Conservation (phyloP, 1,140 invertebrate species). For the Drosophila athabasca region DNA sequence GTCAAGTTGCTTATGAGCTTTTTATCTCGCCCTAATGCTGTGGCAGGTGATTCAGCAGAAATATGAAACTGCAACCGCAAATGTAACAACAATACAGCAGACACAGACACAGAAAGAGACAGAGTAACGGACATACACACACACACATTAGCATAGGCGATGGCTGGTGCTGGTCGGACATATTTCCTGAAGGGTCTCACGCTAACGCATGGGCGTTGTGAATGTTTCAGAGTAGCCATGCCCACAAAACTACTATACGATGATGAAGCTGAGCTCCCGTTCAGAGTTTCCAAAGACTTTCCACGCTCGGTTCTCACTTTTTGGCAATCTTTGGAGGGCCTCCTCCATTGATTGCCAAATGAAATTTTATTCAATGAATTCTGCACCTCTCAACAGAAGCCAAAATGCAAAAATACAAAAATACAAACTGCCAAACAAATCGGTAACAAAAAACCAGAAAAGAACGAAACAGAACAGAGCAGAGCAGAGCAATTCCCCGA, state of each 20-base stretch:
- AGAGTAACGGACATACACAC: no score
- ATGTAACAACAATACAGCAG: conserved; percentile 16
- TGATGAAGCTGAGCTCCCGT: no score
- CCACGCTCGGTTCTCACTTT: no score
- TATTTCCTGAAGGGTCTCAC: conserved; percentile 7
- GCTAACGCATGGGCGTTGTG: conserved; percentile 49
- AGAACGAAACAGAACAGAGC: background rate
- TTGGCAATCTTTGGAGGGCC: no score
- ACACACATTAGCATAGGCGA: no score
- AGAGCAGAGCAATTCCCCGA: conserved; percentile 25
- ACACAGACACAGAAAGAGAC: background rate
- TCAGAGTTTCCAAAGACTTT: no score
- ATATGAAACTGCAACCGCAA: conserved; percentile 27
- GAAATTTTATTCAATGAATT: no score
- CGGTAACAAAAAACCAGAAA: conserved; percentile 26
- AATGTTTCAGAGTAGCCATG: background rate
- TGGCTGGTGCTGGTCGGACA: conserved; percentile 1
- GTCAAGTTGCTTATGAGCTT: conserved; percentile 64
- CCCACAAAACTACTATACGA: no score
- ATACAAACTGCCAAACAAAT: conserved; percentile 37
- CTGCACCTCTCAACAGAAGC: background rate
- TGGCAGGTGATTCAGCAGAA: conserved; percentile 62
- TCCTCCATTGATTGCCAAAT: no score
- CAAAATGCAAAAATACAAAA: conserved; percentile 18
- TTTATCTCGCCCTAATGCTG: conserved; percentile 37